Percentiles rank a stretch among this genome's conserved stretches.
Evolutionary conservation across 2,113 vertebrate species (phyloP).

Genomic region (Synchiropus splendidus): DNA sequence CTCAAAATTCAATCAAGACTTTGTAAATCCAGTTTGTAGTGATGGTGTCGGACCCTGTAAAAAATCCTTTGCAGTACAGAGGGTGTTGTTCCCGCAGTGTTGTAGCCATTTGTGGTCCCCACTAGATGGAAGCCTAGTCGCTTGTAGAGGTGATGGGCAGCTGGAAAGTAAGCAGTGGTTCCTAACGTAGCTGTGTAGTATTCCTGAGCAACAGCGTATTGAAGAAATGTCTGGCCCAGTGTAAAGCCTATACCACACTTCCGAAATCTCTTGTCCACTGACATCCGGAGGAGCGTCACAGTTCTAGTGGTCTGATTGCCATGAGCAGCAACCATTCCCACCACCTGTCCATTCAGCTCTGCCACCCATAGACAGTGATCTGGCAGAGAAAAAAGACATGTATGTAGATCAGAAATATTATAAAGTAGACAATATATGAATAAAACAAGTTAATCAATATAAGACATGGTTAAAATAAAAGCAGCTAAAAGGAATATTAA

Average conservation of each 20-base stretch:
- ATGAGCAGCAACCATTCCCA: constrained; percentile 73
- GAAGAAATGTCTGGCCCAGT: constrained; percentile 74
- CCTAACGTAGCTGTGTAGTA: constrained; percentile 74
- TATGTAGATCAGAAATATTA: not conserved
- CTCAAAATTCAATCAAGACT: not conserved
- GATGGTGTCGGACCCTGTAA: constrained; percentile 78
- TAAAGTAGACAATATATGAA: too few species aligned
- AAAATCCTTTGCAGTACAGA: constrained; percentile 75
- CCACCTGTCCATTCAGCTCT: constrained; percentile 67
- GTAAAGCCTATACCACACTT: constrained; percentile 71
- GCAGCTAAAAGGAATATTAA: too few species aligned
- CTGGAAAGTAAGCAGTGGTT: constrained; percentile 72
- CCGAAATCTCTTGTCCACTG: constrained; percentile 69
- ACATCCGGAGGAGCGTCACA: constrained; percentile 75
- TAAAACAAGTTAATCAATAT: too few species aligned
- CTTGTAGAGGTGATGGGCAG: constrained; percentile 76
- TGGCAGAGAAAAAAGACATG: constrained; percentile 21
- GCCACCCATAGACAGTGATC: constrained; percentile 84
- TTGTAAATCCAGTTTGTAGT: constrained; percentile 65
- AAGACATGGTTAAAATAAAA: too few species aligned
- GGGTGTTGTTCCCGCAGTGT: constrained; percentile 63
- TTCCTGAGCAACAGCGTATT: constrained; percentile 72
- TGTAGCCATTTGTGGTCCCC: constrained; percentile 66
- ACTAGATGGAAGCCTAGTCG: constrained; percentile 77
- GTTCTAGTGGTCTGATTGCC: constrained; percentile 62